These are phyloP conservation scores for Pardalotus punctatus DNA, from an alignment of 2,113 vertebrate species.

Conservation along the genomic window DNA sequence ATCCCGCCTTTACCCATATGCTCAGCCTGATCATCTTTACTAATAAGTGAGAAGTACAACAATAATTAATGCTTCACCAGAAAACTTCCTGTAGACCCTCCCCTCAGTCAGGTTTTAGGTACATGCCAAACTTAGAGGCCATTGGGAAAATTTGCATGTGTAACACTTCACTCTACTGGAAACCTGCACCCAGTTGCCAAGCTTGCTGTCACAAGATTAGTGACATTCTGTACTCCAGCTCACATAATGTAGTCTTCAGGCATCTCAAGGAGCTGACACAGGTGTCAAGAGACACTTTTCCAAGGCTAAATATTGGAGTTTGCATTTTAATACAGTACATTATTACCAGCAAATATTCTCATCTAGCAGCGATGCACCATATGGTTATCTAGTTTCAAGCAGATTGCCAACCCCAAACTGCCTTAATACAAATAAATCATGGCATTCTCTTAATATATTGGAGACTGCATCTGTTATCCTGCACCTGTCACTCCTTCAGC, in stretches of 20 bases:
- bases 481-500: constrained; percentile 50
- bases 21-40: not conserved
- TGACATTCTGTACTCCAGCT: constrained; percentile 6
- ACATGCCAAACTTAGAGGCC: not conserved
- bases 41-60: not conserved
- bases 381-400: constrained; percentile 58
- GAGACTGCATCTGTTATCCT: constrained; percentile 47
- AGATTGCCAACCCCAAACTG: constrained; percentile 62
- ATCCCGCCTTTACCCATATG: not conserved
- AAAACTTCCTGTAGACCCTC: not conserved
- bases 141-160: not conserved
- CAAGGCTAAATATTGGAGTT: constrained; percentile 50
- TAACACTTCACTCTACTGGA: not conserved
- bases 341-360: constrained; percentile 52
- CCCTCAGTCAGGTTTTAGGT: not conserved
- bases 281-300: constrained; percentile 46
- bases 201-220: not conserved
- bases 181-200: not conserved
- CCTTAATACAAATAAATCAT: constrained; percentile 61
- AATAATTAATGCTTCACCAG: constrained; percentile 6
- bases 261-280: constrained; percentile 50
- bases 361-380: constrained; percentile 57
- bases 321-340: constrained; percentile 51
- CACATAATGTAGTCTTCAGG: not conserved
- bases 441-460: constrained; percentile 49